A percentile compares a stretch with the other conserved stretches of the same genome.
Conservation (phyloP, 2,113 vertebrate genomes). For the Peromyscus californicus region DNA sequence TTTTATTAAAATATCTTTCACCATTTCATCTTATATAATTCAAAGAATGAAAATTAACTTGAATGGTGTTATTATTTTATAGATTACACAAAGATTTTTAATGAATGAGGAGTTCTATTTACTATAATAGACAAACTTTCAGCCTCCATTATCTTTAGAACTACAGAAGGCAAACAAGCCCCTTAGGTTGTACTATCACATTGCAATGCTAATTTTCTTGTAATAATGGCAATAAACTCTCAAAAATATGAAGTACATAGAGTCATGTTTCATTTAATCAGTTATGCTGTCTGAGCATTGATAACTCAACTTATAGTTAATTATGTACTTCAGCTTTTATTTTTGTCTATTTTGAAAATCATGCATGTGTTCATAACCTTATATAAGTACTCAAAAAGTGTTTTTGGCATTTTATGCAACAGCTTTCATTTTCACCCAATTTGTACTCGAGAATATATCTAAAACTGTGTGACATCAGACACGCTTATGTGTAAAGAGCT, state of each 20-base stretch:
- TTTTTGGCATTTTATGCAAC: neutral
- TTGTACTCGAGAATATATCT: neutral
- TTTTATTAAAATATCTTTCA: neutral
- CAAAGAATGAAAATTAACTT: neutral
- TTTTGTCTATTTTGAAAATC: slow-evolving; percentile 67
- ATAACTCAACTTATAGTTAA: slow-evolving; percentile 66
- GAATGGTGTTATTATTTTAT: neutral
- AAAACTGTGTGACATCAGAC: neutral
- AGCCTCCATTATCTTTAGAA: slow-evolving; percentile 31
- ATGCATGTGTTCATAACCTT: slow-evolving; percentile 38
- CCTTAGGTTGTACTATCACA: slow-evolving; percentile 22
- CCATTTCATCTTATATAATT: slow-evolving; percentile 10
- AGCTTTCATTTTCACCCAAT: neutral
- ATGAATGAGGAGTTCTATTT: slow-evolving; percentile 28
- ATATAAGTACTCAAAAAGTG: slow-evolving; percentile 31
- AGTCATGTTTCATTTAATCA: slow-evolving; percentile 70
- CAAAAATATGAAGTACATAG: slow-evolving; percentile 60
- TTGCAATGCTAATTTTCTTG: slow-evolving; percentile 65
- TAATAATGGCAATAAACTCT: slow-evolving; percentile 68
- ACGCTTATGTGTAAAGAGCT: neutral
- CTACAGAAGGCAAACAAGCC: slow-evolving; percentile 42
- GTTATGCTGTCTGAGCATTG: slow-evolving; percentile 55
- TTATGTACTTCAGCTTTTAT: slow-evolving; percentile 55
- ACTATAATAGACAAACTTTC: slow-evolving; percentile 50
- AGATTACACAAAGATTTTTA: slow-evolving; percentile 24